Conservation (phyloP, 2,113 vertebrate species). For the Apodemus speciosus region DNA sequence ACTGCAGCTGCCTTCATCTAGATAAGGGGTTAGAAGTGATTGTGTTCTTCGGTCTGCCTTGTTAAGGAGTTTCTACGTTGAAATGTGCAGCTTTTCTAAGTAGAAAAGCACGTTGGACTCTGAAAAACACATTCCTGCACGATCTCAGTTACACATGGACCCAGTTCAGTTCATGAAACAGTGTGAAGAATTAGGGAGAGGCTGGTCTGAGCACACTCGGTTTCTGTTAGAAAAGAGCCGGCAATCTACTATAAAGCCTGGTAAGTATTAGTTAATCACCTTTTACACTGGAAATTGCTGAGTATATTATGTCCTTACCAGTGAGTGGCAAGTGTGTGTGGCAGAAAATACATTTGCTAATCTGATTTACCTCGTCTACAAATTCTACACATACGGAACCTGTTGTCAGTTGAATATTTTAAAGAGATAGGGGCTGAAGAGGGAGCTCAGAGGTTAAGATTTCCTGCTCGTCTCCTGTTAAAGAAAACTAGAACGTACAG, state of each 20-base stretch:
- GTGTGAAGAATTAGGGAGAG: not conserved
- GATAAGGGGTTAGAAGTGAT: not conserved
- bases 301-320: not conserved
- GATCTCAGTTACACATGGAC: not conserved
- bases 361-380: not conserved
- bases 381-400: no score
- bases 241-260: not conserved
- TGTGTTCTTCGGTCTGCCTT: not conserved
- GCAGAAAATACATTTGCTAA: not conserved
- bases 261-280: not conserved
- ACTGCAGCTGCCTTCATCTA: not conserved
- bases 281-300: not conserved
- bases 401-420: not conserved
- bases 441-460: not conserved
- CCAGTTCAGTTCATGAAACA: not conserved
- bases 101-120: conserved; percentile 12
- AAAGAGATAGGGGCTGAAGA: not conserved
- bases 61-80: conserved; percentile 19
- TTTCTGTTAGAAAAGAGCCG: not conserved
- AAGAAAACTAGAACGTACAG: not conserved
- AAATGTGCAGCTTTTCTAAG: conserved; percentile 24
- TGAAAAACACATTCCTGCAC: not conserved
- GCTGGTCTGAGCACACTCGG: not conserved
- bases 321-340: not conserved
- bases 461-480: not conserved